These are phyloP conservation scores for Spatulosminthurus flaviceps DNA, from an alignment of 2,888 invertebrate species.

Conservation along the genomic window DNA sequence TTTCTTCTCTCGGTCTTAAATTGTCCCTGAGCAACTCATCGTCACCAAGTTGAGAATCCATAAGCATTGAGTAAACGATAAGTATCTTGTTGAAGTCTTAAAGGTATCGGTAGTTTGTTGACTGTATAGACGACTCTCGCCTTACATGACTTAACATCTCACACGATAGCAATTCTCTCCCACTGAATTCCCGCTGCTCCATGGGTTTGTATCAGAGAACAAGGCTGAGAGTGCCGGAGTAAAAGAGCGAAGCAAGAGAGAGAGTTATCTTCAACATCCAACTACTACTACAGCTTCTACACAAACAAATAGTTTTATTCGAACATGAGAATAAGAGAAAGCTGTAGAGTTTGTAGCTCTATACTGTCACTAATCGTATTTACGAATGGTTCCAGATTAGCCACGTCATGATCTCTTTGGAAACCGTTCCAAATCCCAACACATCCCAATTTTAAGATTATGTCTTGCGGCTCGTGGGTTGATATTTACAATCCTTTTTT, in stretches of 20 bases:
- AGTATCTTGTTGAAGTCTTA: slow-evolving; percentile 14
- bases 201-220: neutral
- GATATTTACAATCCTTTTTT: slow-evolving; percentile 21
- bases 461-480: slow-evolving; percentile 6
- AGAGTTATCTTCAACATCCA: neutral
- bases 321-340: neutral
- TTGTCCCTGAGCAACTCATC: slow-evolving; percentile 14
- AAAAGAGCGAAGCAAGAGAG: neutral
- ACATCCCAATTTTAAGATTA: slow-evolving; percentile 26
- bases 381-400: slow-evolving; percentile 18
- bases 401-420: slow-evolving; percentile 20
- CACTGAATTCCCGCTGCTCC: neutral
- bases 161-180: neutral
- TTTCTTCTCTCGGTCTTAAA: neutral
- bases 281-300: too few species aligned
- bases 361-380: neutral
- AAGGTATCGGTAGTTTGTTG: slow-evolving; percentile 2
- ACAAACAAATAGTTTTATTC: slow-evolving; percentile 1
- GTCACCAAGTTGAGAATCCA: neutral
- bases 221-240: neutral
- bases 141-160: slow-evolving; percentile 3
- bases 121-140: neutral
- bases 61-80: slow-evolving; percentile 9
- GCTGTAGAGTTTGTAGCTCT: neutral
- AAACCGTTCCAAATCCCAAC: slow-evolving; percentile 18